Percentiles rank a stretch among this genome's conserved stretches.
Evolutionary conservation across 2,113 vertebrate species (phyloP).

Genomic region (Arizona elegans): DNA sequence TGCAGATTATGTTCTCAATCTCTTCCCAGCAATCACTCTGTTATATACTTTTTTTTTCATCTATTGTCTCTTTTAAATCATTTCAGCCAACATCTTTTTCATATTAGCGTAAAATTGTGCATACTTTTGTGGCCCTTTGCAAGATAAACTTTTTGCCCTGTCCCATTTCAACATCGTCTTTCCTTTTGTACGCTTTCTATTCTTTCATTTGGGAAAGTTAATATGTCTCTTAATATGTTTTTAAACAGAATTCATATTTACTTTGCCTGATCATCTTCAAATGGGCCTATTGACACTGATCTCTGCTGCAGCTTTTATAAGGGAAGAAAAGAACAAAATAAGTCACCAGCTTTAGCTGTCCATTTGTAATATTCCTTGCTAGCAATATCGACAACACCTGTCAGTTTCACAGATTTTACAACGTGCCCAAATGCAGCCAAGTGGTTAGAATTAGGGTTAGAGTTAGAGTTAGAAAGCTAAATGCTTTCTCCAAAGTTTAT

Average conservation of each 20-base stretch:
- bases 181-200: neutral
- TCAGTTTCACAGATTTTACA: neutral
- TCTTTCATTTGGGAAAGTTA: neutral
- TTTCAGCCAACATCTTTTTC: neutral
- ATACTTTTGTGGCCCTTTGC: neutral
- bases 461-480: neutral
- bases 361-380: neutral
- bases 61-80: neutral
- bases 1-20: neutral
- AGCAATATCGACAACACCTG: neutral
- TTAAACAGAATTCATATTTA: neutral
- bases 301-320: neutral
- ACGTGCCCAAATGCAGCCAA: neutral
- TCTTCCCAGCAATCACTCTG: neutral
- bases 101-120: neutral
- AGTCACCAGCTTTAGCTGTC: neutral
- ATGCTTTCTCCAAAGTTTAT: neutral
- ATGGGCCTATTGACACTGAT: neutral
- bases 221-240: neutral
- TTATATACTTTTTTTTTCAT: neutral
- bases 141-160: neutral
- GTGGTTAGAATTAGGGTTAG: neutral
- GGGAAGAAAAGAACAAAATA: neutral
- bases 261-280: neutral
- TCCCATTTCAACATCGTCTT: neutral